phyloP scores from a whole-genome alignment of 64 coral and sea anemone species.

The Montipora foliosa region DNA sequence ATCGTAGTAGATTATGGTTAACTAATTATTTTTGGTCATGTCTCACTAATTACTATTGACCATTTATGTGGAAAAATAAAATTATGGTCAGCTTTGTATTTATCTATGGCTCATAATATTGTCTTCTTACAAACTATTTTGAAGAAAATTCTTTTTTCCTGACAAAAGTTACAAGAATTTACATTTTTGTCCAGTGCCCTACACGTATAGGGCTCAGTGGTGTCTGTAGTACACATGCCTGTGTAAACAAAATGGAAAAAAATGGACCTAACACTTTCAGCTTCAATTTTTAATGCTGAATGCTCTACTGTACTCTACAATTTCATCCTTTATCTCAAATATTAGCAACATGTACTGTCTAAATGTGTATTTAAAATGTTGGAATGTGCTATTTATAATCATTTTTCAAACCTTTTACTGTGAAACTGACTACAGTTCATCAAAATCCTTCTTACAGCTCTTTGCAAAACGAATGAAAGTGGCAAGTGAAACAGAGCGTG shows the following conservation, averaged over 20 bases:
- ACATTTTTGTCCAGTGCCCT: neutral
- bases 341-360: neutral
- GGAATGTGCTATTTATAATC: neutral
- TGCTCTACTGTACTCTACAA: neutral
- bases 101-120: too few species aligned
- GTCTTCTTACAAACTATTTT: too few species aligned
- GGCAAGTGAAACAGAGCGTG: too few species aligned
- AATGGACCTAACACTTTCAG: neutral
- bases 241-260: neutral
- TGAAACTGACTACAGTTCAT: neutral
- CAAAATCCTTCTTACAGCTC: slow-evolving; percentile 32
- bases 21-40: too few species aligned
- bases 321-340: neutral
- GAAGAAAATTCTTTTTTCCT: too few species aligned
- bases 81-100: too few species aligned
- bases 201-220: neutral
- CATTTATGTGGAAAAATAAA: too few species aligned
- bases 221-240: neutral
- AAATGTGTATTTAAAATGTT: neutral
- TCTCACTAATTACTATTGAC: too few species aligned
- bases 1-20: too few species aligned
- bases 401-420: neutral
- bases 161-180: too few species aligned
- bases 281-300: neutral
- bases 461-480: too few species aligned